phyloP scores from a whole-genome alignment of 2,797 vertebrate genomes.

The Decapterus maruadsi region DNA sequence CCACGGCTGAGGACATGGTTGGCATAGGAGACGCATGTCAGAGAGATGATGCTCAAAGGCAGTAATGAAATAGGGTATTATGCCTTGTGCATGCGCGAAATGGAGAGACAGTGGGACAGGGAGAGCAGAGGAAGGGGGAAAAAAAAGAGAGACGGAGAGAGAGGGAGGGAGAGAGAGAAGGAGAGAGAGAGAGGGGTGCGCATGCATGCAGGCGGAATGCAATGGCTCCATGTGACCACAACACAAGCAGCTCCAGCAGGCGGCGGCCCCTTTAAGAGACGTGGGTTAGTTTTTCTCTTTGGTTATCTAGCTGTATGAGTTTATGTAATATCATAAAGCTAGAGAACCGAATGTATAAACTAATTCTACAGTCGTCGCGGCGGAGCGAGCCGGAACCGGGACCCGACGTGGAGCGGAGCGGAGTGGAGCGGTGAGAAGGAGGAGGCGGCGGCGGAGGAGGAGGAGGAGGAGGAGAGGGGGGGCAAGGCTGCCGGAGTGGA shows the following conservation, averaged over 20 bases:
- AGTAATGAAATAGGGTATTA: slow-evolving; percentile 11
- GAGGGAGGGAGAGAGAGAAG: slow-evolving; percentile 48
- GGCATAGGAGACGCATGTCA: background rate
- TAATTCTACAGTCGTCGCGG: slow-evolving; percentile 85
- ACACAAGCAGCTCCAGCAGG: slow-evolving; percentile 80
- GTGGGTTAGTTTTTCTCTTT: slow-evolving; percentile 97
- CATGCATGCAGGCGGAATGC: slow-evolving; percentile 76
- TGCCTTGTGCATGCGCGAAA: slow-evolving; percentile 40
- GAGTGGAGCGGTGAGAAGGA: too few relatives aligned
- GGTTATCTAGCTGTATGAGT: slow-evolving; percentile 99
- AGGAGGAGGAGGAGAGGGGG: background rate
- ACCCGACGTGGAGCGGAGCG: slow-evolving; percentile 21
- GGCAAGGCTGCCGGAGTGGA: slow-evolving; percentile 47
- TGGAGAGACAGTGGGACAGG: slow-evolving; percentile 2
- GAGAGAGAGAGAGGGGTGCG: slow-evolving; percentile 61
- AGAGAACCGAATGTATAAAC: slow-evolving; percentile 99
- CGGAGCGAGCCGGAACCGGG: slow-evolving; percentile 69
- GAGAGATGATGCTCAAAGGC: slow-evolving; percentile 17
- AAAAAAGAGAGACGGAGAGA: slow-evolving; percentile 48
- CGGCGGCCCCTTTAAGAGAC: slow-evolving; percentile 89
- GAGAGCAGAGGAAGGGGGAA: slow-evolving; percentile 26
- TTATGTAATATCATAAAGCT: slow-evolving; percentile 98
- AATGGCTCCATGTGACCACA: slow-evolving; percentile 89
- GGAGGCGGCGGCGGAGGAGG: too few relatives aligned
- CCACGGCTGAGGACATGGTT: background rate